A percentile compares a stretch with the other conserved stretches of the same genome.
Conservation (phyloP, 2,888 invertebrate genomes). For the Agriopis marginaria region DNA sequence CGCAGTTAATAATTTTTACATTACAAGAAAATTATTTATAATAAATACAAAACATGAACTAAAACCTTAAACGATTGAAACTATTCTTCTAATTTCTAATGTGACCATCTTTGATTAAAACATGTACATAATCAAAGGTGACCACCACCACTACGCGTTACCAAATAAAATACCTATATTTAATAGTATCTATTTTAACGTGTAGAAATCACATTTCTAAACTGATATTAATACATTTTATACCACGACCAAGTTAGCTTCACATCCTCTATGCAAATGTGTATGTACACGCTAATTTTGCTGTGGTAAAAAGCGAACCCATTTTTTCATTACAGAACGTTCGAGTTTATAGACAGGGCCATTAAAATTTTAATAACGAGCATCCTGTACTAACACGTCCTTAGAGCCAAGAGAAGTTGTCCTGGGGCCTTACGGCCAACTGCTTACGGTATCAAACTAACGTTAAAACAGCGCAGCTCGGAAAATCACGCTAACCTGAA, state of each 20-base stretch:
- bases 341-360: constrained; percentile 50
- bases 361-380: constrained; percentile 69
- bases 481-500: too few relatives aligned
- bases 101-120: too few relatives aligned
- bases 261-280: constrained; percentile 36
- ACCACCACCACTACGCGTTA: too few relatives aligned
- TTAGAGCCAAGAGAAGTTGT: constrained; percentile 58
- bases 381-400: constrained; percentile 58
- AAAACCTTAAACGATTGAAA: too few relatives aligned
- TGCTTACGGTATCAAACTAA: too few relatives aligned
- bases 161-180: background rate
- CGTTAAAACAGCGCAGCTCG: too few relatives aligned
- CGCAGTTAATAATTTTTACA: too few relatives aligned
- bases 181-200: background rate
- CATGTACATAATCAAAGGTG: too few relatives aligned
- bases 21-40: too few relatives aligned
- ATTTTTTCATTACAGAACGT: constrained; percentile 45
- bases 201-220: background rate
- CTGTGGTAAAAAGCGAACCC: constrained; percentile 30
- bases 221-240: background rate
- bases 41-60: too few relatives aligned
- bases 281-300: constrained; percentile 35
- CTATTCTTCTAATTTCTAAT: too few relatives aligned
- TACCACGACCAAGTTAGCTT: background rate
- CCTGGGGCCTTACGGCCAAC: constrained; percentile 7